A percentile compares a stretch with the other conserved stretches of the same genome.
Evolutionary conservation across 2,888 invertebrate species (phyloP).

Genomic region (Odontothrips loti): DNA sequence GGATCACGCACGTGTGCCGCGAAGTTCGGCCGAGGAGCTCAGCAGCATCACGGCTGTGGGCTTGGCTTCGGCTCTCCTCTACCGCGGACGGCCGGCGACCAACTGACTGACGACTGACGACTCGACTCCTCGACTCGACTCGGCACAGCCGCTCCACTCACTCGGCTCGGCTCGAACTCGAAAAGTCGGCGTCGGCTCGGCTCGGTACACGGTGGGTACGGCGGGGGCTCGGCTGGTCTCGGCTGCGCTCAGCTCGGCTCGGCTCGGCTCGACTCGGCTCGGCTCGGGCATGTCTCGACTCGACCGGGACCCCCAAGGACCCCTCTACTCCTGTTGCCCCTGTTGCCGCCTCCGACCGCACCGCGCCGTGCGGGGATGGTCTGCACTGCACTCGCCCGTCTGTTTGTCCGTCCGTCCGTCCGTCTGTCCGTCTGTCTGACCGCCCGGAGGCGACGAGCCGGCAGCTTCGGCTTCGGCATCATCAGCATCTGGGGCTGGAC

Average conservation of each 20-base stretch:
- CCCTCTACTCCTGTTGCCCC: neutral
- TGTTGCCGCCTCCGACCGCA: neutral
- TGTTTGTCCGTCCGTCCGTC: neutral
- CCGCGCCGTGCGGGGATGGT: neutral
- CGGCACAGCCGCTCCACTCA: neutral
- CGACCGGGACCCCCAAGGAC: neutral
- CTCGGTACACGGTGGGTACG: too few relatives aligned
- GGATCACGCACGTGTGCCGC: neutral
- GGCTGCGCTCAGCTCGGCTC: neutral
- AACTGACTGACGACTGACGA: neutral
- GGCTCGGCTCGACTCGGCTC: neutral
- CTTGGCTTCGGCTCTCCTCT: neutral
- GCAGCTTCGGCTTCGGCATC: too few relatives aligned
- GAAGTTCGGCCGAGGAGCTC: too few relatives aligned
- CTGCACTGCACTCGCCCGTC: constrained; percentile 10
- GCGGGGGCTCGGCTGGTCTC: neutral
- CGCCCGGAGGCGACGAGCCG: too few relatives aligned
- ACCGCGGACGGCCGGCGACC: neutral
- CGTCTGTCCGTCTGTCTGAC: neutral
- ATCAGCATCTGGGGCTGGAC: too few relatives aligned
- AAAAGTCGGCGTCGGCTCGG: constrained; percentile 1
- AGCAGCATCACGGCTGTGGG: too few relatives aligned
- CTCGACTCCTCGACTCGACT: neutral
- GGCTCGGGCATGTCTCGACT: too few relatives aligned
- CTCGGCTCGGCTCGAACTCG: neutral